These are phyloP conservation scores for Pelobates fuscus DNA, from an alignment of 2,113 vertebrate species.

Conservation along the genomic window DNA sequence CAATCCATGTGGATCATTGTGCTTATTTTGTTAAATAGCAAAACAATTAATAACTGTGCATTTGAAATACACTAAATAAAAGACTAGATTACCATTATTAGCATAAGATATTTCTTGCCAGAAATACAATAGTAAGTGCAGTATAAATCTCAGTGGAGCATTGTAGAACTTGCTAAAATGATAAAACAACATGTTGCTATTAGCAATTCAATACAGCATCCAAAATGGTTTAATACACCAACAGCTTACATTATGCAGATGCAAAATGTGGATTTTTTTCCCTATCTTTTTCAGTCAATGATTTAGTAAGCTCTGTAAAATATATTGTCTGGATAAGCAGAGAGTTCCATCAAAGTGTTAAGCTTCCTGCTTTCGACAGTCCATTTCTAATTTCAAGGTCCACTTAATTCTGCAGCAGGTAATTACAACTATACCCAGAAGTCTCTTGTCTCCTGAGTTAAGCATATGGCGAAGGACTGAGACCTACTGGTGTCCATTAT, in stretches of 20 bases:
- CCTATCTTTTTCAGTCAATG: neutral
- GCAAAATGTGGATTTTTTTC: neutral
- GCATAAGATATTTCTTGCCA: neutral
- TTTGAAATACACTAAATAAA: too few species aligned
- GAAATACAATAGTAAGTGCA: neutral
- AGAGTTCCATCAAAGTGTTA: constrained; percentile 67
- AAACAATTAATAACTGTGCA: too few species aligned
- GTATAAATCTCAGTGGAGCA: neutral
- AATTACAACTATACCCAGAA: constrained; percentile 90
- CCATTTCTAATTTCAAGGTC: constrained; percentile 99
- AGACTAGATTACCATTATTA: too few species aligned
- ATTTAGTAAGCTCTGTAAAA: constrained; percentile 19
- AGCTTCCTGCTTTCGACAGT: constrained; percentile 69
- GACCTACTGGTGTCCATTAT: constrained; percentile 87
- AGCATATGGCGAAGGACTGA: constrained; percentile 88
- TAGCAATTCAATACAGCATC: neutral
- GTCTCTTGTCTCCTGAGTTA: constrained; percentile 86
- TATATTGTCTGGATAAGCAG: constrained; percentile 52
- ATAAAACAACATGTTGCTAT: neutral
- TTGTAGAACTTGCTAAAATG: neutral
- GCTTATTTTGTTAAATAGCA: too few species aligned
- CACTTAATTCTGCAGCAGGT: constrained; percentile 94
- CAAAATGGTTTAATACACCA: neutral
- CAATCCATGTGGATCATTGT: too few species aligned
- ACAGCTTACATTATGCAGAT: neutral